Base-by-base conservation (phyloP, 2,888 invertebrate genomes). In the Itoplectis maculator region DNA sequence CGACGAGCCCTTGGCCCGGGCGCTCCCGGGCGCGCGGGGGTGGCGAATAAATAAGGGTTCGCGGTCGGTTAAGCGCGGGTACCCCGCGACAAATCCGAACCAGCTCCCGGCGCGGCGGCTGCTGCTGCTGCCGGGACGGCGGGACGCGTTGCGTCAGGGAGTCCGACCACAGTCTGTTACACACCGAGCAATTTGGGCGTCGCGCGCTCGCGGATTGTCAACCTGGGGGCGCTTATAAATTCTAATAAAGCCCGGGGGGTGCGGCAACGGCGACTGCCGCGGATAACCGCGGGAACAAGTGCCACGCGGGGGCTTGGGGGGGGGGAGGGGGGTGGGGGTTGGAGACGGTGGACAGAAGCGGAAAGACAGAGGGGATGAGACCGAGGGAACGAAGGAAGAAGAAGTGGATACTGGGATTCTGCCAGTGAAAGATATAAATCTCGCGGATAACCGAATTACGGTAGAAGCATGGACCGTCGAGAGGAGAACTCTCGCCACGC, bases 361-460 rank as follows among this genome's bases (percentile, higher is more conserved):
- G 35, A 54, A 51, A 45, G 42, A 56, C 23, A 23, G 69, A 40
- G 54, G 42, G 15, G 45, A 45, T 45, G 65, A 5, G 7, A 5
- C 42, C 42, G 5, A 29, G 77, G 69, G 37, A n/a, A n/a, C 51
- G 47, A 59, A 18, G 9, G 63, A 68, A 70, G 73, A 74, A 74
- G 78, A 74, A 69, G 66, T 49, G 68, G 56, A 74, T 63, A 37
- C 54, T 68, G 77, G 56, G 82, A 70, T 65, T 56, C 45, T 70
- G 78, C 65, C 65, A 35, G 86, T 78, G 82, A 84, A 88, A 84
- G 88, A 89, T 89, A 92, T 92, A 92, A 92, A 92, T 92, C 92
- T 91, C 89, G 88, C 49, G 79, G 85, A 88, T 92, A 92, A 92
- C 91, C 89, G 90, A 91, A 92, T 92, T 92, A 92, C 88, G 87